Percentiles rank a stretch among this genome's conserved stretches.
phyloP scores from a whole-genome alignment of 2,113 vertebrate genomes.

The Ceuthmochares aereus region DNA sequence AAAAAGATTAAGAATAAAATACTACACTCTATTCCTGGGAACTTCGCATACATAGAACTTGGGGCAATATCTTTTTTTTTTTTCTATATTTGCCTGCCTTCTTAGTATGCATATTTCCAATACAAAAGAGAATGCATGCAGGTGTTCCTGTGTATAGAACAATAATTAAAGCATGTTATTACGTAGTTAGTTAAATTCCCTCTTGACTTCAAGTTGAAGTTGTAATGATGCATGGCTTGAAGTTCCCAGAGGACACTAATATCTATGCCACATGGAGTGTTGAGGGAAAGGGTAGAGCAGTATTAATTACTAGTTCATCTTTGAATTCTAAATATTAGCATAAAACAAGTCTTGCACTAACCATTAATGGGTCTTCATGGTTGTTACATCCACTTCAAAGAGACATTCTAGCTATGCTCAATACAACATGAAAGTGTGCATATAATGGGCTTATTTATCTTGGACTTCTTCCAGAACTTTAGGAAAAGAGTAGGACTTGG shows the following conservation, averaged over 20 bases:
- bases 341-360: conserved; percentile 32
- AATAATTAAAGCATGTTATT: conserved; percentile 85
- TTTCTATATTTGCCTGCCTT: neutral
- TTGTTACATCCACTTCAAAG: conserved; percentile 44
- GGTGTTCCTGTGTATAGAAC: conserved; percentile 75
- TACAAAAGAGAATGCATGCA: conserved; percentile 73
- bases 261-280: neutral
- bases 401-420: conserved; percentile 19
- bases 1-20: neutral
- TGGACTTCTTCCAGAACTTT: conserved; percentile 47
- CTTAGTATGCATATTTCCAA: conserved; percentile 33
- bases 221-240: conserved; percentile 79
- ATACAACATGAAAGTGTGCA: conserved; percentile 23
- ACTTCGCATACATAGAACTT: conserved; percentile 15
- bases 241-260: conserved; percentile 61
- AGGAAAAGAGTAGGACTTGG: conserved; percentile 6
- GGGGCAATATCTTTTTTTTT: neutral
- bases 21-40: neutral
- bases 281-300: conserved; percentile 16
- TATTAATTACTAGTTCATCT: conserved; percentile 62
- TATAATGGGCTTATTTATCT: conserved; percentile 48
- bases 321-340: conserved; percentile 62
- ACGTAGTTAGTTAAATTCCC: conserved; percentile 84
- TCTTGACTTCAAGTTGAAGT: conserved; percentile 85
- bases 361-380: conserved; percentile 28